These are phyloP conservation scores for Myrmecobius fasciatus DNA, from an alignment of 2,113 vertebrate species.

Conservation along the genomic window DNA sequence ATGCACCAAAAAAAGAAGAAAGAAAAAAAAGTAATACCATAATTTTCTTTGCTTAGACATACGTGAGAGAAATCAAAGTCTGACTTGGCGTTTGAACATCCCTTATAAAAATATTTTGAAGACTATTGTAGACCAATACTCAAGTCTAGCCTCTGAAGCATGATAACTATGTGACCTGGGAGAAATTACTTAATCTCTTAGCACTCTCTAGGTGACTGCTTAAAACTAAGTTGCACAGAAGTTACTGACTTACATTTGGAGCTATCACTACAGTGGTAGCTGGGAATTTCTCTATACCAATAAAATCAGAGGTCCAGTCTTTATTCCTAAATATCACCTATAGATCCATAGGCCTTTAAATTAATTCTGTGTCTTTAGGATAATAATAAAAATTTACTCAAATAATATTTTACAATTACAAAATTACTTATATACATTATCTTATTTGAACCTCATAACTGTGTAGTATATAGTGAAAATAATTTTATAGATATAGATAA, in stretches of 20 bases:
- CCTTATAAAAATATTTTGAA: not conserved
- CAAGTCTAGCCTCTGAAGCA: not conserved
- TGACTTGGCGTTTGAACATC: not conserved
- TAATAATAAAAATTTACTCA: not conserved
- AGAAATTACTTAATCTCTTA: not conserved
- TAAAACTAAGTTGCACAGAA: not conserved
- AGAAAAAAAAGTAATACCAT: not conserved
- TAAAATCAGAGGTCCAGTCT: not conserved
- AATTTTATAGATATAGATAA: not conserved
- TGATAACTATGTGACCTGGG: not conserved
- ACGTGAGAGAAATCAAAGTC: not conserved
- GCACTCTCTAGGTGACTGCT: not conserved
- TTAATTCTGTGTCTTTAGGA: not conserved
- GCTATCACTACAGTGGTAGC: not conserved
- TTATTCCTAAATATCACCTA: not conserved
- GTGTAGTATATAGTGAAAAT: not conserved
- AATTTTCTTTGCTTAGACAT: conserved; percentile 18
- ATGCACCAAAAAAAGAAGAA: no score
- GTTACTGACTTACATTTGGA: not conserved
- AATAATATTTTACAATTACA: not conserved
- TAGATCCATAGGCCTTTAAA: not conserved
- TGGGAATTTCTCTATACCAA: not conserved
- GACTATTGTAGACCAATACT: not conserved
- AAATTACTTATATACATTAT: not conserved
- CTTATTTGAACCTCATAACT: not conserved